These are phyloP conservation scores for Alosa sapidissima DNA, from an alignment of 2,797 vertebrate species.

Conservation along the genomic window DNA sequence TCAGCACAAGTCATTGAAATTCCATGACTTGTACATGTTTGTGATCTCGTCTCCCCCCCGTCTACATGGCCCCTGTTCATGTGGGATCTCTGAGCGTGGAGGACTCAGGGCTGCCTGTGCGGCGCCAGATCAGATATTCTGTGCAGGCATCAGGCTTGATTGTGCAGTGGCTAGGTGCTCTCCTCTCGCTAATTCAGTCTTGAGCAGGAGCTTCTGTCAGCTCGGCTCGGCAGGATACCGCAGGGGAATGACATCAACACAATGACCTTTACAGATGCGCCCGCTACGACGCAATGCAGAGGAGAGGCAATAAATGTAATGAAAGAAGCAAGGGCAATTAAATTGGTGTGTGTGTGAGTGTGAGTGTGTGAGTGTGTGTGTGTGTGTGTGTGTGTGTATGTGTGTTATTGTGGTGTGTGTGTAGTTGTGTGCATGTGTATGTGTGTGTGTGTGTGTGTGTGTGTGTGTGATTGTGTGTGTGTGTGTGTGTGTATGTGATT, in stretches of 20 bases:
- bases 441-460: conserved; percentile 48
- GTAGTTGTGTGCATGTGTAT: no score
- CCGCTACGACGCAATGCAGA: conserved; percentile 73
- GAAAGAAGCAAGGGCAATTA: conserved; percentile 85
- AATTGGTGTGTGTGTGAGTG: conserved; percentile 66
- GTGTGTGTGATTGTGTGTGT: not conserved
- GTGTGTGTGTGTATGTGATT: no score
- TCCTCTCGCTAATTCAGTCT: conserved; percentile 28
- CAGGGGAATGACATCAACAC: conserved; percentile 53
- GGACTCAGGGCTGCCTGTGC: not conserved
- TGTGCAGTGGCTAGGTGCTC: conserved; percentile 39
- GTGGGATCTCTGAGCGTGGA: not conserved
- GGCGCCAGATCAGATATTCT: not conserved
- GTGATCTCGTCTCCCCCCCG: not conserved
- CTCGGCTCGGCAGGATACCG: not conserved
- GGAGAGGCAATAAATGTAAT: conserved; percentile 81
- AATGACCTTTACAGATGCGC: conserved; percentile 80
- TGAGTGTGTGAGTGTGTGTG: conserved; percentile 27
- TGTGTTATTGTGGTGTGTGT: conserved; percentile 58
- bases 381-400: conserved; percentile 23
- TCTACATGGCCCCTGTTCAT: not conserved
- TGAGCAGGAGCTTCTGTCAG: not conserved
- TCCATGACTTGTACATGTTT: not conserved
- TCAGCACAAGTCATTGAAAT: not conserved
- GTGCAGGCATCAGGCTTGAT: not conserved